phyloP scores from a whole-genome alignment of 2,888 invertebrate species.

The Noctua janthe region DNA sequence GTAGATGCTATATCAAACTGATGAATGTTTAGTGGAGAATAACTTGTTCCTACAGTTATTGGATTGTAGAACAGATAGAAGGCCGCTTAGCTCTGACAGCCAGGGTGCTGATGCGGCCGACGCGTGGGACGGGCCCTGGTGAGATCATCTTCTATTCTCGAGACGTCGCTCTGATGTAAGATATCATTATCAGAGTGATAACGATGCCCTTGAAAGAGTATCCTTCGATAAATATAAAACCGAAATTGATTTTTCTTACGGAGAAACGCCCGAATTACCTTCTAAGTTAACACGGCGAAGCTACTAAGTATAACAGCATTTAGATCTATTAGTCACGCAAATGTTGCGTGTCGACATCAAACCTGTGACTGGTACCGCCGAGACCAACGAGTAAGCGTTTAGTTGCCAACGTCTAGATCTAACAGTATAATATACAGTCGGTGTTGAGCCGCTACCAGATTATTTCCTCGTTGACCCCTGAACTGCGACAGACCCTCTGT shows the following conservation, averaged over 20 bases:
- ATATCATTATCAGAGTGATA: background rate
- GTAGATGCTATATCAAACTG: background rate
- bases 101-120: background rate
- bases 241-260: background rate
- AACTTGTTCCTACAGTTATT: background rate
- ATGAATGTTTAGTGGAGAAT: background rate
- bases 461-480: slow-evolving; percentile 13
- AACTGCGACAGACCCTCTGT: slow-evolving; percentile 1
- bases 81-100: background rate
- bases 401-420: background rate
- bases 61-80: background rate
- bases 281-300: background rate
- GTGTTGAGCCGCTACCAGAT: slow-evolving; percentile 19
- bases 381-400: too few species aligned
- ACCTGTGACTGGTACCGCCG: background rate
- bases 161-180: background rate
- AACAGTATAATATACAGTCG: background rate
- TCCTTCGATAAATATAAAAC: background rate
- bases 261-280: background rate
- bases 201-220: background rate
- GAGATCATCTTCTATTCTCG: background rate
- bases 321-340: background rate
- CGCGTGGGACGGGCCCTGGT: background rate
- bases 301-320: background rate
- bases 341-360: too few species aligned